A percentile compares a stretch with the other conserved stretches of the same genome.
Conservation (phyloP, 2,888 invertebrate genomes). For the Dilophus febrilis region DNA sequence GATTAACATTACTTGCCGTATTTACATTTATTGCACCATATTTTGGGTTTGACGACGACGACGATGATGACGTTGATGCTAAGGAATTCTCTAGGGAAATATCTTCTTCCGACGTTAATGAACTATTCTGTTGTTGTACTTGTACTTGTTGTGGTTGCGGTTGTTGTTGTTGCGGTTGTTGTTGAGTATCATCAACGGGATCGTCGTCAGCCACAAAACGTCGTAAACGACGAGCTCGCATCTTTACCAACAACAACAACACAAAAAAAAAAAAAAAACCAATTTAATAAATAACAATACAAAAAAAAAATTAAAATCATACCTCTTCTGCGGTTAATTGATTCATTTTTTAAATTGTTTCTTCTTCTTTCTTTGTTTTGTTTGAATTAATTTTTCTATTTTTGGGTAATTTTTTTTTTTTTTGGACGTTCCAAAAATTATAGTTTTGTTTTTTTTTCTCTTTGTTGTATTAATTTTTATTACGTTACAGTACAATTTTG, state of each 20-base stretch:
- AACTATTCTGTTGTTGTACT: not conserved
- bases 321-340: slow-evolving; percentile 3
- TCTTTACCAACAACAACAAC: slow-evolving; percentile 6
- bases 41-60: not conserved
- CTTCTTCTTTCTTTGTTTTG: not conserved
- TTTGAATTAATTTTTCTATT: not conserved
- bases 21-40: too few species aligned
- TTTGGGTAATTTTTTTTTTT: too few species aligned
- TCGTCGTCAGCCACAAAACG: slow-evolving; percentile 7
- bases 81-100: too few species aligned
- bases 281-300: not conserved
- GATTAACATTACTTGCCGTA: not conserved
- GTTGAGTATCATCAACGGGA: not conserved
- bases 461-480: too few species aligned
- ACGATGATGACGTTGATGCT: not conserved
- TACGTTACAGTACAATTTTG: too few species aligned
- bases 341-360: not conserved
- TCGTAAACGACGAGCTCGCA: slow-evolving; percentile 10
- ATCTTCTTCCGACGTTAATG: not conserved
- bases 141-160: not conserved
- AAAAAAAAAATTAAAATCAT: too few species aligned
- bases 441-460: too few species aligned
- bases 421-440: too few species aligned
- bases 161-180: not conserved
- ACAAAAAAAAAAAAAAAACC: not conserved